Percentiles rank a stretch among this genome's conserved stretches.
Evolutionary conservation across 2,113 vertebrate genomes (phyloP).

Genomic region (Colossoma macropomum): DNA sequence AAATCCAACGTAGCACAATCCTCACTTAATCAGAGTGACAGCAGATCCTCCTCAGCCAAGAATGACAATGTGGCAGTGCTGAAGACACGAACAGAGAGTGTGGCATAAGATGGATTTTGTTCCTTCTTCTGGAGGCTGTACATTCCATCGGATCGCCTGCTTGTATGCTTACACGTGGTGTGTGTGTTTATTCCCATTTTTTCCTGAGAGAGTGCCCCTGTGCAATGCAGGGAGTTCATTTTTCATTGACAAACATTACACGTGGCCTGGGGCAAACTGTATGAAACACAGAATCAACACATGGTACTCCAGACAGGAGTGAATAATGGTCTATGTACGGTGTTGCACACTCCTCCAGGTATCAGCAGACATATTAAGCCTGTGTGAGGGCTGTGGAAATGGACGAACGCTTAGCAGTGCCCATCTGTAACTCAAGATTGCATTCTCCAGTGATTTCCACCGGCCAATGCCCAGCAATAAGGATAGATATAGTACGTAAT

Average conservation of each 20-base stretch:
- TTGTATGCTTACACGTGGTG: conserved; percentile 61
- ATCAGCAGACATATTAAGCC: conserved; percentile 38
- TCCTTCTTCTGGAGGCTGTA: conserved; percentile 61
- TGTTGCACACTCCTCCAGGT: conserved; percentile 31
- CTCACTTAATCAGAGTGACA: conserved; percentile 74
- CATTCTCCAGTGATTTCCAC: conserved; percentile 10
- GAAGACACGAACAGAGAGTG: conserved; percentile 52
- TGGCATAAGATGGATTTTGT: conserved; percentile 68
- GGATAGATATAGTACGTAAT: not conserved
- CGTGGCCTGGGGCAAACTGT: conserved; percentile 58
- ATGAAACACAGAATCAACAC: conserved; percentile 57
- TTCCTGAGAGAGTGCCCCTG: conserved; percentile 54
- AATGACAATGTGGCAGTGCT: conserved; percentile 61
- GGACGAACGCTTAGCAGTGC: conserved; percentile 5
- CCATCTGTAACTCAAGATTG: conserved; percentile 19
- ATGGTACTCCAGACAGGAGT: conserved; percentile 26
- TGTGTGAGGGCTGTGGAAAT: conserved; percentile 13
- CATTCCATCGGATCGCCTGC: conserved; percentile 59
- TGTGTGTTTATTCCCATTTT: conserved; percentile 66
- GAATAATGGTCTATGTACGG: conserved; percentile 36
- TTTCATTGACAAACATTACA: conserved; percentile 64
- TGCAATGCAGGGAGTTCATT: conserved; percentile 59
- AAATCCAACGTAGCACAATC: conserved; percentile 63
- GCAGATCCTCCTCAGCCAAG: conserved; percentile 58
- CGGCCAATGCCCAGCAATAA: conserved; percentile 3